Evolutionary conservation across 2,888 invertebrate genomes (phyloP).

Genomic region (Myopa tessellatipennis): DNA sequence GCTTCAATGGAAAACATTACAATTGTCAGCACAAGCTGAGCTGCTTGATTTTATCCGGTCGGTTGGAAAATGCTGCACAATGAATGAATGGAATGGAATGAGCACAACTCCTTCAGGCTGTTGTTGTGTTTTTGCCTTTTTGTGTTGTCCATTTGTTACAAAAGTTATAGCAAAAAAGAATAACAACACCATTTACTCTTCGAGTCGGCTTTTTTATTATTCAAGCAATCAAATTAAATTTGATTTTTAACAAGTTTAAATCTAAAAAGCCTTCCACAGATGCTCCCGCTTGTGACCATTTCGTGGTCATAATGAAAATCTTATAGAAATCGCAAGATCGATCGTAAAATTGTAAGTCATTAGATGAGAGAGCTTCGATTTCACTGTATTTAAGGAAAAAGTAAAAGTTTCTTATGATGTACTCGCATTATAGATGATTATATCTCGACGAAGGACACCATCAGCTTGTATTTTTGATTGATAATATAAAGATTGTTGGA

Average conservation of each 20-base stretch:
- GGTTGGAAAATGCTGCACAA: background rate
- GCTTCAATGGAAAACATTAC: background rate
- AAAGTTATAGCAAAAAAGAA: background rate
- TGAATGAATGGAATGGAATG: background rate
- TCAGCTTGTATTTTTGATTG: conserved; percentile 19
- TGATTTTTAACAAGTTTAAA: no score
- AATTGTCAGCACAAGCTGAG: background rate
- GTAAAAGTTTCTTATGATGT: background rate
- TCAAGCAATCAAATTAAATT: no score
- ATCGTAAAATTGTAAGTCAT: conserved; percentile 19
- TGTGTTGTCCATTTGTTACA: background rate
- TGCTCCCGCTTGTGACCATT: no score
- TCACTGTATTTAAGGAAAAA: conserved; percentile 16
- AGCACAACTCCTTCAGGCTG: background rate
- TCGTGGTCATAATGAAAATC: no score
- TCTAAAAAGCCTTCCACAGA: no score
- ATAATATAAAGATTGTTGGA: background rate
- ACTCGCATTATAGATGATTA: background rate
- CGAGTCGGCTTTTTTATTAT: no score
- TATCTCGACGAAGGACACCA: background rate
- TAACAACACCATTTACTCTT: no score
- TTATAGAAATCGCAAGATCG: conserved; percentile 20
- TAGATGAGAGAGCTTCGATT: conserved; percentile 18
- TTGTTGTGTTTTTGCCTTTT: conserved; percentile 9
- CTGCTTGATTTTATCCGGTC: background rate